A percentile compares a stretch with the other conserved stretches of the same genome.
phyloP scores from a whole-genome alignment of 2,888 invertebrate genomes.

The Mesochorus sp. region DNA sequence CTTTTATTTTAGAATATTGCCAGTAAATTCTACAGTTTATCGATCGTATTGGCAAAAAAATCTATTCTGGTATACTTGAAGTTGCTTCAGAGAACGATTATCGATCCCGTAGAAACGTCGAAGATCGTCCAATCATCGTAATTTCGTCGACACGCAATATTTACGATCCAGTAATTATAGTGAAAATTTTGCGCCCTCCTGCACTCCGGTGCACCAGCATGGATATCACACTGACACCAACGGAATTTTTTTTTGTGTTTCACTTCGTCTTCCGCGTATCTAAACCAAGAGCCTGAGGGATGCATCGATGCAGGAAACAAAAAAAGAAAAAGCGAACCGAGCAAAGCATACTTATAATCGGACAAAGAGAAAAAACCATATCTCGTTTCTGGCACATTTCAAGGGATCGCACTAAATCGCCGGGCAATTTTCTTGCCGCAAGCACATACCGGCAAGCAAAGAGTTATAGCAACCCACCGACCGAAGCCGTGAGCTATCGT shows the following conservation, averaged over 20 bases:
- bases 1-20: no score
- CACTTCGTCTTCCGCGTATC: no score
- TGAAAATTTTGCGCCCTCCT: no score
- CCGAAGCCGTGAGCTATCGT: not conserved
- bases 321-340: no score
- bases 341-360: no score
- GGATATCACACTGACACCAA: no score
- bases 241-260: no score
- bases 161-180: slow-evolving; percentile 68
- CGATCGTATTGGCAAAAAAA: no score
- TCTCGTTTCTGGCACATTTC: slow-evolving; percentile 66
- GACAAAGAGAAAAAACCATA: no score
- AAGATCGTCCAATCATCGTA: slow-evolving; percentile 51
- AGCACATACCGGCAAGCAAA: not conserved
- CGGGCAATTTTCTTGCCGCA: slow-evolving; percentile 74
- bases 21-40: not conserved
- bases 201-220: no score
- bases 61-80: not conserved
- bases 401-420: slow-evolving; percentile 74
- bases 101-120: slow-evolving; percentile 25
- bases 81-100: slow-evolving; percentile 33
- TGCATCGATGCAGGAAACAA: no score
- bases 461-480: slow-evolving; percentile 21
- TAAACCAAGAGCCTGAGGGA: no score
- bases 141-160: slow-evolving; percentile 57